Conservation (phyloP, 2,797 vertebrate genomes). For the Columba guinea region DNA sequence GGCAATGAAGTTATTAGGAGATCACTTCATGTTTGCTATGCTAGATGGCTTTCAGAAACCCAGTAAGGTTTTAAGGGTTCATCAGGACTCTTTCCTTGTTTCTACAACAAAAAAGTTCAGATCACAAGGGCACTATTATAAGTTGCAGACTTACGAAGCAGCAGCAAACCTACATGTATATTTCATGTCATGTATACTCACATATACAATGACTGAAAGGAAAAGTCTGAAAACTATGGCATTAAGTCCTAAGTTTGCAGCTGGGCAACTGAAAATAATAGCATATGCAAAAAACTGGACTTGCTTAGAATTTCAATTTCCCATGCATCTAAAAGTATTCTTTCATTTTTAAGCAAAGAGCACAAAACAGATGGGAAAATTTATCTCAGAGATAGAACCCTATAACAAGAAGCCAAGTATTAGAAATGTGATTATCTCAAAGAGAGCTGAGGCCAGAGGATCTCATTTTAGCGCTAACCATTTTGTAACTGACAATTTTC, state of each 20-base stretch:
- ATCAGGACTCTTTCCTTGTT: background rate
- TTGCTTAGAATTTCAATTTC: background rate
- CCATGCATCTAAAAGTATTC: background rate
- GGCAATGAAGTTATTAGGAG: background rate
- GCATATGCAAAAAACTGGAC: background rate
- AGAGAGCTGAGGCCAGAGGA: background rate
- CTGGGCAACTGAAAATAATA: background rate
- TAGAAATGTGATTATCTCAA: background rate
- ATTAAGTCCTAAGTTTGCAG: background rate
- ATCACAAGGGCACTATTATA: rapidly evolving
- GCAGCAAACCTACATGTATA: background rate
- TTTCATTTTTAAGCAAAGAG: background rate
- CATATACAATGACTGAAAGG: background rate
- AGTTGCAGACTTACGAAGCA: background rate
- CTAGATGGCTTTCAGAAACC: background rate
- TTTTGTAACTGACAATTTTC: background rate
- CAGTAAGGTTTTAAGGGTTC: background rate
- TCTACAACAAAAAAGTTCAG: background rate
- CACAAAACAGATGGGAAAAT: background rate
- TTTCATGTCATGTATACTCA: too few species aligned
- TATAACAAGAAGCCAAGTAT: background rate
- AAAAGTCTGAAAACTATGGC: background rate
- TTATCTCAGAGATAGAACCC: background rate
- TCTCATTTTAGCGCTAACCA: background rate
- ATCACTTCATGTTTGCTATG: background rate